phyloP scores from a whole-genome alignment of 1,140 invertebrate species.

The Asbolus verrucosus region DNA sequence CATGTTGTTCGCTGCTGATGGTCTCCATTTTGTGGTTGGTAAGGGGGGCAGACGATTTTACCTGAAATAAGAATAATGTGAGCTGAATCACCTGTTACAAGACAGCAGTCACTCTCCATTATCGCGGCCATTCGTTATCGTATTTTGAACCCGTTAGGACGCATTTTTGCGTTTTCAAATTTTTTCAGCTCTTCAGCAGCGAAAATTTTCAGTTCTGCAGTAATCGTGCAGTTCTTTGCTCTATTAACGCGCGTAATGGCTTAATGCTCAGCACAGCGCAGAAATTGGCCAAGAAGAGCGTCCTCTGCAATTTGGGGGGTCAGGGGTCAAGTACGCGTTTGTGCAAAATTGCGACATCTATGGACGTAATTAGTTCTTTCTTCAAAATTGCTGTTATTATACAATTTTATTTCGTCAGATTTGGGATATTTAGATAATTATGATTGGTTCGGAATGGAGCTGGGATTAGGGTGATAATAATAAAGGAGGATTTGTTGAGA shows the following conservation, averaged over 20 bases:
- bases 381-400: too few species aligned
- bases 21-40: conserved; percentile 20
- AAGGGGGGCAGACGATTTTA: conserved; percentile 26
- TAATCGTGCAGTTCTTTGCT: too few species aligned
- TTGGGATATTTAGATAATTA: neutral
- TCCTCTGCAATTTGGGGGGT: too few species aligned
- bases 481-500: neutral
- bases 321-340: too few species aligned
- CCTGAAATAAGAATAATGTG: conserved; percentile 26
- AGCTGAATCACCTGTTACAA: conserved; percentile 28
- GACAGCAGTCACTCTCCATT: conserved; percentile 31
- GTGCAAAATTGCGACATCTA: too few species aligned
- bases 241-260: too few species aligned
- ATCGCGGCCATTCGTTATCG: conserved; percentile 1
- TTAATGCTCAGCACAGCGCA: too few species aligned
- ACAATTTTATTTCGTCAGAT: neutral
- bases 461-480: neutral
- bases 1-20: conserved; percentile 20
- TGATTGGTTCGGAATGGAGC: neutral
- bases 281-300: too few species aligned
- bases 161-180: neutral
- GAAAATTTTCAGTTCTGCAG: too few species aligned
- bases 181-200: too few species aligned
- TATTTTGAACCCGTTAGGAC: neutral
- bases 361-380: too few species aligned